Base-by-base conservation (phyloP, 2,888 invertebrate genomes). In the Ptilodon capucinus region DNA sequence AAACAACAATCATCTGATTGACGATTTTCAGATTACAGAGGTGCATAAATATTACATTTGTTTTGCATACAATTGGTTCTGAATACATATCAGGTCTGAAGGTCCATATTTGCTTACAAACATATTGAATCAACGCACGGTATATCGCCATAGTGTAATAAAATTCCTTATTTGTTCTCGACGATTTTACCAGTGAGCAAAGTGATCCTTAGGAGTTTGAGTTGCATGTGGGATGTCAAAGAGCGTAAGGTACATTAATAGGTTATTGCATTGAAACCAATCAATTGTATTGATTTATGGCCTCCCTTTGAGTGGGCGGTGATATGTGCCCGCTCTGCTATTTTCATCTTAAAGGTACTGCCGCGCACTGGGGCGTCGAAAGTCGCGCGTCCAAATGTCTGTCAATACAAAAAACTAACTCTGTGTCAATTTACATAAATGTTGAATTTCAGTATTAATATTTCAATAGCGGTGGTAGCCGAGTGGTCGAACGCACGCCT, bases 41-140 rank as follows among this genome's bases (percentile, higher is more conserved):
- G 62, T 76, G 79, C 71, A 85, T 86, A 83, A 85, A 85, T 83
- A 81, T 74, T 65, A 71, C 73, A 79, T 86, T 84, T 79, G 75
- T 76, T 85, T 80, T 74, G 75, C 78, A 79, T 82, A 77, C 73
- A 71, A 72, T 68, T 67, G 73, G 67, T 64, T 64, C 57, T 57
- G 56, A 68, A 73, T 71, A 74, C 58, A 71, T 77, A 76, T 73
- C 71, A 72, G 70, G 65, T 54, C 54, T 65, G 69, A 59, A 65
- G 70, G 60, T 70, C 17, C 36, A 38, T 17, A 49, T 52, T 42
- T 42, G 19, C 42, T 45, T 56, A 23, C 44, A 40, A 39, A 49
- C 44, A 46, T 42, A 43, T 54, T 40, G 60, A 50, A 46, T 54
- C 55, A 51, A 63, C 55, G 50, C 43, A 11, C 41, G 34, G 32